Evolutionary conservation across 2,797 vertebrate genomes (phyloP).

Genomic region (Pipistrellus nathusii): DNA sequence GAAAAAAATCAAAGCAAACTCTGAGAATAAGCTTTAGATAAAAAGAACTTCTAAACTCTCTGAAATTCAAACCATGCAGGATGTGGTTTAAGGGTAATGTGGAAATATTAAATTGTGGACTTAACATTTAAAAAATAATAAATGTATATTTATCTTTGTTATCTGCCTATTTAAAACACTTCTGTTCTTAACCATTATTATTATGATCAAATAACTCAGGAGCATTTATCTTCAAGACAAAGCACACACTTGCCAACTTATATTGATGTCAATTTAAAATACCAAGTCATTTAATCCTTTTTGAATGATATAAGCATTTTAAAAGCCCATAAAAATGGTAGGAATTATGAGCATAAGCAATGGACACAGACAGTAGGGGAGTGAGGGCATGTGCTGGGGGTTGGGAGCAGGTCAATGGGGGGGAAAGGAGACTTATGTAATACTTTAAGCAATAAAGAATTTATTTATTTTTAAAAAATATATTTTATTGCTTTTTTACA

Average conservation of each 20-base stretch:
- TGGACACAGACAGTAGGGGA: too few relatives aligned
- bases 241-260: slow-evolving; percentile 2
- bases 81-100: slow-evolving; percentile 60
- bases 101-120: slow-evolving; percentile 59
- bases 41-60: slow-evolving; percentile 66
- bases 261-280: slow-evolving; percentile 20
- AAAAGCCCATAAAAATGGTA: neutral
- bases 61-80: slow-evolving; percentile 68
- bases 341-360: too few relatives aligned
- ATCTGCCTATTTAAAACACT: slow-evolving; percentile 45
- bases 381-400: too few relatives aligned
- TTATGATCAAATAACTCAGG: slow-evolving; percentile 15
- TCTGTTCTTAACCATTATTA: slow-evolving; percentile 60
- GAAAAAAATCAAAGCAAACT: slow-evolving; percentile 30
- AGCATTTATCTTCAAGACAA: slow-evolving; percentile 40
- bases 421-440: too few relatives aligned
- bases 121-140: slow-evolving; percentile 33
- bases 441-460: too few relatives aligned
- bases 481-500: too few relatives aligned
- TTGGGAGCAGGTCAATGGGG: too few relatives aligned
- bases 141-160: slow-evolving; percentile 49
- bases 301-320: neutral
- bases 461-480: too few relatives aligned
- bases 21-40: slow-evolving; percentile 57
- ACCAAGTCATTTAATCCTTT: neutral